Percentiles rank a stretch among this genome's conserved stretches.
Conservation (phyloP, 2,888 invertebrate species). For the Germaria angustata region DNA sequence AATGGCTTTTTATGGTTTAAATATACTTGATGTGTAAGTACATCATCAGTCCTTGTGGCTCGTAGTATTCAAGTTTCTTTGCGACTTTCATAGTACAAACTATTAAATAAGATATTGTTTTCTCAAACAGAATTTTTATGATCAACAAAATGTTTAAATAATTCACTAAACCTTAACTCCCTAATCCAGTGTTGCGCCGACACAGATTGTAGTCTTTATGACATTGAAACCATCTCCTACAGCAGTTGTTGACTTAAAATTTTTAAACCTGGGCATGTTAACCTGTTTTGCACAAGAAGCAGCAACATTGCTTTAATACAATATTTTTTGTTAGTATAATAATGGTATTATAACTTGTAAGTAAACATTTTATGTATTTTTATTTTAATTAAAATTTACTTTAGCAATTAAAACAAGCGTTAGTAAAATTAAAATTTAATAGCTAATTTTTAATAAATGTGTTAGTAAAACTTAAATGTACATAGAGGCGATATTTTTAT, state of each 20-base stretch:
- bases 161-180: too few species aligned
- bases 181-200: background rate
- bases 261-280: conserved; percentile 52
- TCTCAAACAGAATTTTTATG: conserved; percentile 30
- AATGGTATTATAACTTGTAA: background rate
- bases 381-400: background rate
- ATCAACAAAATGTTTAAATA: background rate
- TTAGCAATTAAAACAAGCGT: too few species aligned
- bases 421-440: too few species aligned
- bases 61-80: background rate
- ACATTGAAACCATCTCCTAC: conserved; percentile 59
- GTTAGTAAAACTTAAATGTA: background rate
- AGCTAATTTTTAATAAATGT: too few species aligned
- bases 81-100: too few species aligned
- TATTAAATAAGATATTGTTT: too few species aligned
- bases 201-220: conserved; percentile 42
- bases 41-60: background rate
- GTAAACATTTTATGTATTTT: background rate
- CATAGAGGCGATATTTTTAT: too few species aligned
- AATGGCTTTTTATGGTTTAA: background rate
- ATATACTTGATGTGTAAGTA: background rate
- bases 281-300: conserved; percentile 45
- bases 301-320: conserved; percentile 2
- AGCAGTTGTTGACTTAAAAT: conserved; percentile 24
- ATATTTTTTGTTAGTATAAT: background rate